Conservation (phyloP, 1,140 invertebrate species). For the Zaprionus gabonicus region DNA sequence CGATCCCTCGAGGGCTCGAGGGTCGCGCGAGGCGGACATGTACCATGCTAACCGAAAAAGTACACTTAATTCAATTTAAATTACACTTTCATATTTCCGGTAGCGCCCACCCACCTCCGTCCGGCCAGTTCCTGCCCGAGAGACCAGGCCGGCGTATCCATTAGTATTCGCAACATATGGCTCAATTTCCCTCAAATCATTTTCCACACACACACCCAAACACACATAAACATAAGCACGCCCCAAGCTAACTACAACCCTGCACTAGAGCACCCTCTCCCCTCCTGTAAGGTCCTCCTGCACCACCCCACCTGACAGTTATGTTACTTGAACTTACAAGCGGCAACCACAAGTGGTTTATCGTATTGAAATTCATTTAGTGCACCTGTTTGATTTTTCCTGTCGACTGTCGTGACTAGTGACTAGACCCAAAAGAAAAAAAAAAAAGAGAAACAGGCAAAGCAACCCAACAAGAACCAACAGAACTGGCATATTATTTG, state of each 20-base stretch:
- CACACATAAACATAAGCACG: constrained; percentile 12
- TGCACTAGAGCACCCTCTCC: constrained; percentile 26
- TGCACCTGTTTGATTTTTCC: constrained; percentile 84
- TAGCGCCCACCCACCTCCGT: constrained; percentile 17
- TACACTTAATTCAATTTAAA: constrained; percentile 84
- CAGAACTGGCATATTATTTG: constrained; percentile 57
- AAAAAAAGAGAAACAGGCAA: neutral
- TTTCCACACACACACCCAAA: constrained; percentile 41
- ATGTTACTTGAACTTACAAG: constrained; percentile 14
- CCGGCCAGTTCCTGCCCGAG: neutral
- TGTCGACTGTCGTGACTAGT: constrained; percentile 53
- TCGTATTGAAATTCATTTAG: constrained; percentile 82
- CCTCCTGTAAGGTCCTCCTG: constrained; percentile 2
- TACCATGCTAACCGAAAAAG: constrained; percentile 50
- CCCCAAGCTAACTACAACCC: constrained; percentile 9
- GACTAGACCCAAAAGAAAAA: constrained; percentile 4
- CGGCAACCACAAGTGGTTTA: constrained; percentile 81
- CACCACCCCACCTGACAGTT: constrained; percentile 12
- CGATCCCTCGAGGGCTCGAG: constrained; percentile 1
- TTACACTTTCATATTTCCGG: constrained; percentile 83
- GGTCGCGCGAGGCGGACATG: neutral
- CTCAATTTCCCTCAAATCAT: constrained; percentile 78
- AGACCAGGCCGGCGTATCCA: constrained; percentile 59
- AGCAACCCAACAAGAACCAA: neutral
- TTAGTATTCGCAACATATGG: constrained; percentile 84